These are phyloP conservation scores for Kryptolebias ocellatus DNA, from an alignment of 2,797 vertebrate species.

Conservation along the genomic window DNA sequence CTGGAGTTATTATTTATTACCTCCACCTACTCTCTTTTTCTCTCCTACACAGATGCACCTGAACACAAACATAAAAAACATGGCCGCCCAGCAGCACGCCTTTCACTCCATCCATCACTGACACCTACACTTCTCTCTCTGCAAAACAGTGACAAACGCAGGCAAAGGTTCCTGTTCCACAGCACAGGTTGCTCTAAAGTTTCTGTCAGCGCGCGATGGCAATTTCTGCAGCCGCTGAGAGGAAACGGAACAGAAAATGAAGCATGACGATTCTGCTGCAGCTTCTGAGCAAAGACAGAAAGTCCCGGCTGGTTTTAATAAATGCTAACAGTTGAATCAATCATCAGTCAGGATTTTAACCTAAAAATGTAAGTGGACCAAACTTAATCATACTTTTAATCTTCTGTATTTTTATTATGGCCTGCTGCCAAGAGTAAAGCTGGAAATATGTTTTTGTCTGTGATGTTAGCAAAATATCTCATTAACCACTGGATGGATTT, in stretches of 20 bases:
- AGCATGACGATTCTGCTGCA: background rate
- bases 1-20: slow-evolving; percentile 76
- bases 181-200: slow-evolving; percentile 17
- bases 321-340: background rate
- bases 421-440: no score
- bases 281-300: slow-evolving; percentile 10
- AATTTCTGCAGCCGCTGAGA: background rate
- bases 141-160: slow-evolving; percentile 16
- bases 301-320: slow-evolving; percentile 9
- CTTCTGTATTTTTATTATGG: background rate
- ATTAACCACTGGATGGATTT: no score
- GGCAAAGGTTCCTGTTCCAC: slow-evolving; percentile 13
- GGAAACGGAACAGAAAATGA: slow-evolving; percentile 6
- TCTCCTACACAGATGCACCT: slow-evolving; percentile 3
- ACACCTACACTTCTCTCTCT: slow-evolving; percentile 22
- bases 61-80: slow-evolving; percentile 15
- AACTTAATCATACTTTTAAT: background rate
- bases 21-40: slow-evolving; percentile 33
- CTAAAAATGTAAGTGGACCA: background rate
- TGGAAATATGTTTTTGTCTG: no score
- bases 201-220: background rate
- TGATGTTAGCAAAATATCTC: no score
- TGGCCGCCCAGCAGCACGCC: background rate
- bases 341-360: background rate
- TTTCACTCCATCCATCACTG: slow-evolving; percentile 35